Percentiles rank a stretch among this genome's conserved stretches.
Conservation (phyloP, 2,797 vertebrate species). For the Anguilla pacifica region DNA sequence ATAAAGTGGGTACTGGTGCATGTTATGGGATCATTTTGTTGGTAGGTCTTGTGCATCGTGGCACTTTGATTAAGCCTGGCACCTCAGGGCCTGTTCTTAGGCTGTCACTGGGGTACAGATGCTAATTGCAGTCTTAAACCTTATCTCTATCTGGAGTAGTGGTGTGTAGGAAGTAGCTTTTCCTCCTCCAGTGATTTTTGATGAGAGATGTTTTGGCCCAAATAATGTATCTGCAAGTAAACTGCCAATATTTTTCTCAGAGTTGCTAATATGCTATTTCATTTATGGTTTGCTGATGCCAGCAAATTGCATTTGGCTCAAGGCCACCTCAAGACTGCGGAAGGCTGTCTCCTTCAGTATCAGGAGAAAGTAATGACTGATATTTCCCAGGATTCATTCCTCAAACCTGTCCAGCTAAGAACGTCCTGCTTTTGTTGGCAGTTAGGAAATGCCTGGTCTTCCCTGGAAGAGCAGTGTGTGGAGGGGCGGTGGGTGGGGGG, state of each 20-base stretch:
- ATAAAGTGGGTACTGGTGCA: neutral
- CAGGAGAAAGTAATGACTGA: neutral
- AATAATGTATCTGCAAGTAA: constrained; percentile 12
- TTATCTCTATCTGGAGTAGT: neutral
- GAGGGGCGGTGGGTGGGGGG: too few relatives aligned
- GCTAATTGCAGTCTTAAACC: constrained; percentile 4
- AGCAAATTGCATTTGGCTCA: constrained; percentile 21
- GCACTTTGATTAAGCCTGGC: neutral
- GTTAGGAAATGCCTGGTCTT: neutral
- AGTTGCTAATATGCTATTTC: constrained; percentile 22
- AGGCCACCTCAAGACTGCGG: neutral
- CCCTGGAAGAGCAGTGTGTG: neutral
- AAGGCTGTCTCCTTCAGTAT: constrained; percentile 5
- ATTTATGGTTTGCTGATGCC: constrained; percentile 3
- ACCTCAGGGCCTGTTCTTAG: neutral
- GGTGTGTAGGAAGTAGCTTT: constrained; percentile 13
- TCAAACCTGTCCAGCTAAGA: neutral
- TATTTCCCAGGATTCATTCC: neutral
- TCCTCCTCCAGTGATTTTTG: neutral
- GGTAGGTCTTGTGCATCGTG: neutral
- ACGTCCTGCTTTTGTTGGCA: constrained; percentile 4
- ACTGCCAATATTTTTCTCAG: neutral
- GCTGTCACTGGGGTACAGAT: neutral
- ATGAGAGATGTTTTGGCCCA: neutral
- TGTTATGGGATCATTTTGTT: constrained; percentile 6